Base-by-base conservation (phyloP, 2,888 invertebrate species). In the Pasiphila rectangulata region DNA sequence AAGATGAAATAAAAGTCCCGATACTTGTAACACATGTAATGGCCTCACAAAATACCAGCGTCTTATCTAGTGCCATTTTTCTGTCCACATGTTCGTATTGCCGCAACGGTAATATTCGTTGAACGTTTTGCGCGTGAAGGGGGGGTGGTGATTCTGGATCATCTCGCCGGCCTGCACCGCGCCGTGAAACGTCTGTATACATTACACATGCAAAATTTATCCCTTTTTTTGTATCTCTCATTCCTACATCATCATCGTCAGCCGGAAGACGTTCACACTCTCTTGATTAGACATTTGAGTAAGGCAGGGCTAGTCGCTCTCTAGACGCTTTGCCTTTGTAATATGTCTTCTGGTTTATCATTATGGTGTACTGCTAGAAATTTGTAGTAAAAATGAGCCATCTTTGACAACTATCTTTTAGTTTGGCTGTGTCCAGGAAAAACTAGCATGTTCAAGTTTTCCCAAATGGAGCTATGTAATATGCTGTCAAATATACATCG, bases 121-220 rank as follows among this genome's bases (percentile, higher is more conserved):
- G 45, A 37, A 36, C 49, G 37, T 45, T 45, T 19, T 23, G 30
- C 38, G 23, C 37, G 32, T 25, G 38, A 16, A 21, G 36, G n/a
- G 10, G 9, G 12, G 23, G 36, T 41, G 46, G 50, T 37, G 50
- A 50, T 17, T 45, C 45, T 7, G 50, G 50, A 34, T 50, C 50
- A 3, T 50, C 50, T 0, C 45, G 50, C 10, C 50, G 50, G 4
- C 50, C 50, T 3, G 25, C 49, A 19, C 50, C 37, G 27, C 50
- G 50, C 16, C 50, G 50, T 38, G 52, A 53, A 53, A 42, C 52
- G 52, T 53, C 52, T 53, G 52, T 53, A 49, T 49, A 36, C 32
- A 47, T 29, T 27, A 19, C 36, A 29, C 38, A 46, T 45, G 19
- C 23, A 19, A 34, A 20, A 38, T 32, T 35, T 34, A 46, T 3